A percentile compares a stretch with the other conserved stretches of the same genome.
phyloP scores from a whole-genome alignment of 2,888 invertebrate genomes.

The Ormyrus thymus region DNA sequence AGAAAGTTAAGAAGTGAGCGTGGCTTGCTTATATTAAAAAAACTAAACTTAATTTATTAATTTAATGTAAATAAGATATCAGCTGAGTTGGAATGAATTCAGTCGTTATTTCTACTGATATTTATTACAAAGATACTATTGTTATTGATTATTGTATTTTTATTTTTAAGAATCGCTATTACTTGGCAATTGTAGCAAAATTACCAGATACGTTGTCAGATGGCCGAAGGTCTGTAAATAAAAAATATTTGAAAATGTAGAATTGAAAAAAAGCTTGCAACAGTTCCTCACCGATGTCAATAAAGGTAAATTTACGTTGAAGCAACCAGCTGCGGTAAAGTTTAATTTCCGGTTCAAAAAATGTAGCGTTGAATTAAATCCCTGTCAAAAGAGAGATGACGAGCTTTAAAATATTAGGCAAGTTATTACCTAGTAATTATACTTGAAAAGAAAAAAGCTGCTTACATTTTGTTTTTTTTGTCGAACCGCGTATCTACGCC shows the following conservation, averaged over 20 bases:
- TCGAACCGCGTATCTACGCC: constrained; percentile 56
- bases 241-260: neutral
- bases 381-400: neutral
- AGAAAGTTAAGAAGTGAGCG: too few species aligned
- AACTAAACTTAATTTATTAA: too few species aligned
- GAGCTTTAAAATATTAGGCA: too few species aligned
- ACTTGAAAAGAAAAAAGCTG: neutral
- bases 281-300: constrained; percentile 66
- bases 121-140: too few species aligned
- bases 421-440: too few species aligned
- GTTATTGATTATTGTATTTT: too few species aligned
- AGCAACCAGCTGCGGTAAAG: constrained; percentile 70
- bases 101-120: too few species aligned
- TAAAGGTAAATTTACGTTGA: constrained; percentile 66
- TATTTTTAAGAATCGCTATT: neutral
- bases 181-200: constrained; percentile 67
- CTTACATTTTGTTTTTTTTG: constrained; percentile 37
- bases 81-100: too few species aligned
- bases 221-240: constrained; percentile 65
- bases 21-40: too few species aligned
- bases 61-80: too few species aligned
- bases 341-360: constrained; percentile 65
- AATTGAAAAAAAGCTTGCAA: neutral
- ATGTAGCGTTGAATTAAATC: constrained; percentile 63
- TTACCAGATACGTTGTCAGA: constrained; percentile 68